Evolutionary conservation across 2,113 vertebrate genomes (phyloP).

Genomic region (Cyanistes caeruleus): DNA sequence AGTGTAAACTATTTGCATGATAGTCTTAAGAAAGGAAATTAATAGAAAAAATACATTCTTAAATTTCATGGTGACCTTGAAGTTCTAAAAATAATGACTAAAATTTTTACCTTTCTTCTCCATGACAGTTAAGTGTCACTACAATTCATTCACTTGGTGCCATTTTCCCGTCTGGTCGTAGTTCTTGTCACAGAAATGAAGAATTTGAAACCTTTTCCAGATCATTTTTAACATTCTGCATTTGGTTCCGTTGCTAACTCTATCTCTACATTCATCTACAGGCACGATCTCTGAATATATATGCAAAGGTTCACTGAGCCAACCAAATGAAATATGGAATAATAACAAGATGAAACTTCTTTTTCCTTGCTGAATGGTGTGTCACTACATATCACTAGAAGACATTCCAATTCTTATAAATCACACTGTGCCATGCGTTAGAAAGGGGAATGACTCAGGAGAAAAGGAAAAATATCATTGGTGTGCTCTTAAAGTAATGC

Average conservation of each 20-base stretch:
- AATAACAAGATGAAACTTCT: not conserved
- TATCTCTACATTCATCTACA: not conserved
- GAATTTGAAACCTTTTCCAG: not conserved
- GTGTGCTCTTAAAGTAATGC: not conserved
- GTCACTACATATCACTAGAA: not conserved
- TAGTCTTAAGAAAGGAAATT: not conserved
- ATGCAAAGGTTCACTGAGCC: not conserved
- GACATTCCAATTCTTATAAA: not conserved
- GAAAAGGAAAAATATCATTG: not conserved
- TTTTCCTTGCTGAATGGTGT: not conserved
- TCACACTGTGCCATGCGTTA: not conserved
- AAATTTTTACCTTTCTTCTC: not conserved
- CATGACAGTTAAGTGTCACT: not conserved
- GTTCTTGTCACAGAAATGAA: slow-evolving; percentile 3
- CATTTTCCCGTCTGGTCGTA: not conserved
- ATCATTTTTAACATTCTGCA: not conserved
- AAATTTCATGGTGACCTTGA: not conserved
- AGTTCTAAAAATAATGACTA: not conserved
- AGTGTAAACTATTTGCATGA: not conserved
- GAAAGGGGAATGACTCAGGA: not conserved
- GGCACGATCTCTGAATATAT: not conserved
- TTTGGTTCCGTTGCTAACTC: not conserved
- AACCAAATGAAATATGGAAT: slow-evolving; percentile 5
- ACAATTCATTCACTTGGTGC: not conserved
- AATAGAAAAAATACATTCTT: not conserved